phyloP scores from a whole-genome alignment of 1,140 invertebrate genomes.

The Drosophila ohnishii region DNA sequence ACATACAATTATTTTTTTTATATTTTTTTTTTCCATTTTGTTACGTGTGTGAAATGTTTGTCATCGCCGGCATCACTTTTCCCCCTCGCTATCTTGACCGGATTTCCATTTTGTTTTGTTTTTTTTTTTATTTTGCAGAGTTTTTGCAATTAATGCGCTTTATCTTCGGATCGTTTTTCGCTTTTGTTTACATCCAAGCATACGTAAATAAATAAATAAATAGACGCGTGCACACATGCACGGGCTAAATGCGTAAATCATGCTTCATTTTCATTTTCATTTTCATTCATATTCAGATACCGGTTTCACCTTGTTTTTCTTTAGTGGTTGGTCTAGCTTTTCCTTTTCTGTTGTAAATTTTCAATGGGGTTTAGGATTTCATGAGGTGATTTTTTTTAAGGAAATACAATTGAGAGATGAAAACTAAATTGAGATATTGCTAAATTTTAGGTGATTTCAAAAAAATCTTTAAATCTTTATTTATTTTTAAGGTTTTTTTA shows the following conservation, averaged over 20 bases:
- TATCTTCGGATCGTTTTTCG: slow-evolving; percentile 53
- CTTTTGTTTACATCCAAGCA: slow-evolving; percentile 73
- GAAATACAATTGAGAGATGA: background rate
- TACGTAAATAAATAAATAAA: slow-evolving; percentile 74
- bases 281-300: slow-evolving; percentile 41
- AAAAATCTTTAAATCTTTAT: background rate
- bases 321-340: background rate
- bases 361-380: background rate
- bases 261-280: slow-evolving; percentile 44
- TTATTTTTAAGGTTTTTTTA: background rate
- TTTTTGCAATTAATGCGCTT: slow-evolving; percentile 71
- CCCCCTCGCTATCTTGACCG: slow-evolving; percentile 10
- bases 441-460: background rate
- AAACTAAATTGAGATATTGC: background rate
- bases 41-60: slow-evolving; percentile 50
- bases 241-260: slow-evolving; percentile 25
- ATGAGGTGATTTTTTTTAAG: background rate
- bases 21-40: slow-evolving; percentile 18
- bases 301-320: slow-evolving; percentile 23
- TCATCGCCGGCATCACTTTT: slow-evolving; percentile 29
- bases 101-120: background rate
- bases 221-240: slow-evolving; percentile 35
- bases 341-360: background rate
- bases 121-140: slow-evolving; percentile 27
- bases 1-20: slow-evolving; percentile 10